A percentile compares a stretch with the other conserved stretches of the same genome.
Conservation (phyloP, 1,140 invertebrate genomes). For the Drosophila seguyi region DNA sequence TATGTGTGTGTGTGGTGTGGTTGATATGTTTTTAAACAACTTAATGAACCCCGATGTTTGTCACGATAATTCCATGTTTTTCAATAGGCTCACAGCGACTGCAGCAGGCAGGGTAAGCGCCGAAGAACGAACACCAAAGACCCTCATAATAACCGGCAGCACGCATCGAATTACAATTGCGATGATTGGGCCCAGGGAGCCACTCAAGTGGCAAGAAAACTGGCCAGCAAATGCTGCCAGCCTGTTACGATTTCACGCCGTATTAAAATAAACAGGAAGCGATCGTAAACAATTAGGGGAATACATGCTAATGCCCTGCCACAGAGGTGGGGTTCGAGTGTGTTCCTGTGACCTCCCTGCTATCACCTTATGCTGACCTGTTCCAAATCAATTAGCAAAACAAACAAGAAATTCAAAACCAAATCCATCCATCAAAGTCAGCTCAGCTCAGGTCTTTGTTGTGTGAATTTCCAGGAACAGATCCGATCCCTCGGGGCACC, state of each 20-base stretch:
- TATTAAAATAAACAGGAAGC: conserved; percentile 70
- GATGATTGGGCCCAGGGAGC: conserved; percentile 32
- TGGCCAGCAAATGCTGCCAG: conserved; percentile 17
- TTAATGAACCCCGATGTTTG: conserved; percentile 63
- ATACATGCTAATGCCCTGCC: conserved; percentile 30
- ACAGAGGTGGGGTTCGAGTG: no score
- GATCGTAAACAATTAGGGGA: conserved; percentile 2
- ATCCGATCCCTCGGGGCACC: conserved; percentile 22
- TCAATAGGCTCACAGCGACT: conserved; percentile 56
- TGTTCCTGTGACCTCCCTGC: conserved; percentile 4
- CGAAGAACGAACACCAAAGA: conserved; percentile 9
- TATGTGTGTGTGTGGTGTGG: no score
- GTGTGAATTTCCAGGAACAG: conserved; percentile 36
- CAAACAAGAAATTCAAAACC: conserved; percentile 40
- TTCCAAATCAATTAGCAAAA: conserved; percentile 78
- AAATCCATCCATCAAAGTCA: conserved; percentile 34
- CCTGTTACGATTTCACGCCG: conserved; percentile 61
- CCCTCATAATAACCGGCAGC: conserved; percentile 34
- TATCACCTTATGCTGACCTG: conserved; percentile 60
- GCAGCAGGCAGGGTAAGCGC: conserved; percentile 1
- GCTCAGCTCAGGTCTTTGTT: conserved; percentile 25
- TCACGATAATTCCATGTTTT: conserved; percentile 82
- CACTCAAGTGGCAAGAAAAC: conserved; percentile 17
- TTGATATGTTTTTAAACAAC: conserved; percentile 25
- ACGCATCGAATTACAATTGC: conserved; percentile 51